Evolutionary conservation across 1,140 invertebrate genomes (phyloP).

Genomic region (Procambarus clarkii): DNA sequence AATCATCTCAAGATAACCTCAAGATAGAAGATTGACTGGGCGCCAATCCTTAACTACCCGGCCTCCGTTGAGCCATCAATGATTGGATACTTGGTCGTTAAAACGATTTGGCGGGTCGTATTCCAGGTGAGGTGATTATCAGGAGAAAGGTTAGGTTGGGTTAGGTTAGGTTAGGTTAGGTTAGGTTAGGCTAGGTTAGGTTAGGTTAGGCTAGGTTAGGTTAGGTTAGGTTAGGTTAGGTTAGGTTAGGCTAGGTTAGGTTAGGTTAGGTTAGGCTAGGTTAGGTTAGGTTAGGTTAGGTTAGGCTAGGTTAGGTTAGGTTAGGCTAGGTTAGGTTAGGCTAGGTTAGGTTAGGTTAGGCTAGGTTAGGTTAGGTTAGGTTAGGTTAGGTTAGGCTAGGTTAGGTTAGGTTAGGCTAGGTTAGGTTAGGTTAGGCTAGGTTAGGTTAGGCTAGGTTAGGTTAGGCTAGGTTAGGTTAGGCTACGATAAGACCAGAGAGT

Average conservation of each 20-base stretch:
- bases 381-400: not conserved
- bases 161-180: constrained; percentile 25
- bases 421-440: too few relatives aligned
- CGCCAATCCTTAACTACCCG: too few relatives aligned
- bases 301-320: constrained; percentile 1
- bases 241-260: constrained; percentile 39
- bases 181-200: constrained; percentile 10
- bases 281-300: not conserved
- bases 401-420: too few relatives aligned
- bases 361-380: not conserved
- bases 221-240: constrained; percentile 41
- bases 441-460: too few relatives aligned
- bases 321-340: constrained; percentile 8
- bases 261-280: not conserved
- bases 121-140: too few relatives aligned
- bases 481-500: too few relatives aligned
- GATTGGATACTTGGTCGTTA: too few relatives aligned
- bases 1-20: too few relatives aligned
- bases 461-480: too few relatives aligned
- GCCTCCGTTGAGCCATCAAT: too few relatives aligned
- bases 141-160: constrained; percentile 20
- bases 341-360: constrained; percentile 3
- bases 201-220: constrained; percentile 29
- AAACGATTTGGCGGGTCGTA: too few relatives aligned
- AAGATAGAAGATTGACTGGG: too few relatives aligned